phyloP scores from a whole-genome alignment of 2,888 invertebrate genomes.

The Cheilosia urbana region DNA sequence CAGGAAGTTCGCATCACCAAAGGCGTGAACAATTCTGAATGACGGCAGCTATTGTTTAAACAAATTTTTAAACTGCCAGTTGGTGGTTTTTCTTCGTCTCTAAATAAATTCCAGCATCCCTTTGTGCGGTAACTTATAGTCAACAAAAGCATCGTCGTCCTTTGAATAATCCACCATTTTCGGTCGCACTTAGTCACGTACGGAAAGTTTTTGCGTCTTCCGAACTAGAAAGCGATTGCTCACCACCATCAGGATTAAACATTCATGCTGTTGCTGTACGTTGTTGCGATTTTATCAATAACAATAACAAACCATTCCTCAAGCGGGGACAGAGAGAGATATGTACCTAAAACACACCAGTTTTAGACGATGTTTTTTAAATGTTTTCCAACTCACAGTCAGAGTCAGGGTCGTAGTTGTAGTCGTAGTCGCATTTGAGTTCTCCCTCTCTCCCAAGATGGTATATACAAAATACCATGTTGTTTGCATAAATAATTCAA shows the following conservation, averaged over 20 bases:
- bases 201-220: neutral
- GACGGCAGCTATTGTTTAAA: too few species aligned
- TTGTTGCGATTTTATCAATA: conserved; percentile 20
- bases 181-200: neutral
- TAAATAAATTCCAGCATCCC: too few species aligned
- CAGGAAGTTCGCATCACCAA: conserved; percentile 28
- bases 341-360: neutral
- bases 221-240: neutral
- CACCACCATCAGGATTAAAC: neutral
- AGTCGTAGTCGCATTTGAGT: conserved; percentile 43
- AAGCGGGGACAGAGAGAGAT: neutral
- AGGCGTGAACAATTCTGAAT: neutral
- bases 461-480: conserved; percentile 11
- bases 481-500: conserved; percentile 64
- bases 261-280: conserved; percentile 9
- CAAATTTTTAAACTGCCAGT: too few species aligned
- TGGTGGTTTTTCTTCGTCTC: too few species aligned
- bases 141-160: too few species aligned
- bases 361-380: neutral
- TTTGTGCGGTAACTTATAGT: too few species aligned
- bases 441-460: conserved; percentile 19
- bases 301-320: neutral
- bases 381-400: conserved; percentile 24
- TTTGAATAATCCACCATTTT: neutral
- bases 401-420: too few species aligned